These are phyloP conservation scores for Tupaia chinensis DNA, from an alignment of 2,113 vertebrate genomes.

Conservation along the genomic window DNA sequence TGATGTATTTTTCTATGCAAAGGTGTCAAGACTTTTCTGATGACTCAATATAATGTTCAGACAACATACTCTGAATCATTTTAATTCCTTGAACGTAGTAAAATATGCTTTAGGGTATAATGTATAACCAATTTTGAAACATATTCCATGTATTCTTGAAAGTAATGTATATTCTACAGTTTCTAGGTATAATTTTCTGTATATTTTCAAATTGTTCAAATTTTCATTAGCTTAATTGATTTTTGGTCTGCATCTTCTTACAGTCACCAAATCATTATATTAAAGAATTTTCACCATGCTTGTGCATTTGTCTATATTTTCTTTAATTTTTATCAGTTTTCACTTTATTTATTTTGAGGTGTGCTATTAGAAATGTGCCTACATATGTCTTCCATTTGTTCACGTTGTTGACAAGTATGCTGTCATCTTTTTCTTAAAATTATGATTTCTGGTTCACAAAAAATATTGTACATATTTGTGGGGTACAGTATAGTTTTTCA, in stretches of 20 bases:
- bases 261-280: not conserved
- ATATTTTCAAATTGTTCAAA: not conserved
- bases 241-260: not conserved
- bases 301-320: not conserved
- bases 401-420: not conserved
- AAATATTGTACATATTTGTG: too few species aligned
- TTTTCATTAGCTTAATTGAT: not conserved
- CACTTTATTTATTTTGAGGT: not conserved
- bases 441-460: too few species aligned
- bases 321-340: not conserved
- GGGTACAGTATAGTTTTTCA: too few species aligned
- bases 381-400: not conserved
- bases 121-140: not conserved
- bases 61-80: not conserved
- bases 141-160: not conserved
- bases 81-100: not conserved
- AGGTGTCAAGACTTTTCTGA: too few species aligned
- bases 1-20: too few species aligned
- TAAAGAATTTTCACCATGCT: not conserved
- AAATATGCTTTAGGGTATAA: too few species aligned
- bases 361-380: not conserved
- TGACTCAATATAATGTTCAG: not conserved
- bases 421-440: too few species aligned
- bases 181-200: not conserved
- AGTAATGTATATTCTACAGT: not conserved